Evolutionary conservation across 2,888 invertebrate genomes (phyloP), one percentile per base, ranked within the genome.

Genomic region (Drosophila pseudotalamancana): DNA sequence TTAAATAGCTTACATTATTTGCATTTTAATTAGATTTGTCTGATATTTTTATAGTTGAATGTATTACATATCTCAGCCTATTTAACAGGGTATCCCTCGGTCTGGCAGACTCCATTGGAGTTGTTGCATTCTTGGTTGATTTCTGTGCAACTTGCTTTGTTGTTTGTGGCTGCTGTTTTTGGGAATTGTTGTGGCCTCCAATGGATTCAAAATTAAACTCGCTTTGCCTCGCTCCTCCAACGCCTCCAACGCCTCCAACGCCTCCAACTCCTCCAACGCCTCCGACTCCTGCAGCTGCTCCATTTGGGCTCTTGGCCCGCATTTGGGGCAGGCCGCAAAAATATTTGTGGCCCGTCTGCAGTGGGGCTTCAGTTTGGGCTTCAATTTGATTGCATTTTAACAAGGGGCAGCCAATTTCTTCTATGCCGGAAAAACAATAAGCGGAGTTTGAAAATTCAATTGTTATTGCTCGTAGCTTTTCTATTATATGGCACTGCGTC

Each of bases 351-450:
- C 48, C 23, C 34, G 51, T 48, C 62, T 42, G 31, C 39, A 45
- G 27, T 32, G 42, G 21, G 6, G 35, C 18, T 11, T 18, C 11
- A 5, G 14, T 35, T 12, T 42, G 35, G 11, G 40, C 75, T 68
- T 66, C 73, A 79, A 87, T 83, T 86, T 80, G 87, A 80, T 80
- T 80, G 80, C 84, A 86, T 83, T 80, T 80, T 86, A 80, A 86
- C 87, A 83, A 83, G 77, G 72, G 77, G 50, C 54, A 72, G 86
- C 79, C 80, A 86, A 80, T 86, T 86, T 79, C 70, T 65, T 54
- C 45, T 54, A 46, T 55, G 62, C 56, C 73, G 79, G 64, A 79
- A 79, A 80, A 80, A 86, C 80, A 80, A 80, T 86, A 80, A 81
- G 84, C 80, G 70, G 74, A 83, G 62, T 81, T 83, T 81, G 83